Percentiles rank a stretch among this genome's conserved stretches.
Conservation (phyloP, 2,888 invertebrate species). For the Caenorhabditis sp. region DNA sequence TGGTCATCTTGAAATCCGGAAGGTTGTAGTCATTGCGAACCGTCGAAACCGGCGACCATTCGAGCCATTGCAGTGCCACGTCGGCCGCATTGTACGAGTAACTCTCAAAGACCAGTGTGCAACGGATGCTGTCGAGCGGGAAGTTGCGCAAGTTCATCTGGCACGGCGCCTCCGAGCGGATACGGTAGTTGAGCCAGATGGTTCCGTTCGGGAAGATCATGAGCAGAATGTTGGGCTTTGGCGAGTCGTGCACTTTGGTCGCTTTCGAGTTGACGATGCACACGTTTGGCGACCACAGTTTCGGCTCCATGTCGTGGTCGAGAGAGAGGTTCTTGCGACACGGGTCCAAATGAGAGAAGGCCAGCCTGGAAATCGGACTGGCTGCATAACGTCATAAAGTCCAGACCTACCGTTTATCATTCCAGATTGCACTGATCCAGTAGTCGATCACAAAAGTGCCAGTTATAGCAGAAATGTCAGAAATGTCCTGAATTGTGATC, state of each 20-base stretch:
- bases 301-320: slow-evolving; percentile 78
- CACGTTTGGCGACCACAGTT: slow-evolving; percentile 78
- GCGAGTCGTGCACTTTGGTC: slow-evolving; percentile 77
- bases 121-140: slow-evolving; percentile 74
- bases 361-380: slow-evolving; percentile 50
- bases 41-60: slow-evolving; percentile 76
- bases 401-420: slow-evolving; percentile 65
- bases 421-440: slow-evolving; percentile 78
- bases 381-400: not conserved
- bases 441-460: slow-evolving; percentile 77
- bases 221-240: slow-evolving; percentile 78
- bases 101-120: slow-evolving; percentile 75
- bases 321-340: slow-evolving; percentile 75
- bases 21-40: slow-evolving; percentile 74
- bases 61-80: slow-evolving; percentile 76
- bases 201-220: slow-evolving; percentile 79
- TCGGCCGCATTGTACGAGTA: slow-evolving; percentile 78
- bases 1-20: slow-evolving; percentile 77
- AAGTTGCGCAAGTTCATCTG: slow-evolving; percentile 73
- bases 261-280: slow-evolving; percentile 77
- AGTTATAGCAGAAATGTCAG: slow-evolving; percentile 76
- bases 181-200: slow-evolving; percentile 78
- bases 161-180: slow-evolving; percentile 76
- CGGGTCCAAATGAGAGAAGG: slow-evolving; percentile 75
- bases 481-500: slow-evolving; percentile 78